Conservation (phyloP, 1,140 invertebrate species). For the Spodoptera litura region DNA sequence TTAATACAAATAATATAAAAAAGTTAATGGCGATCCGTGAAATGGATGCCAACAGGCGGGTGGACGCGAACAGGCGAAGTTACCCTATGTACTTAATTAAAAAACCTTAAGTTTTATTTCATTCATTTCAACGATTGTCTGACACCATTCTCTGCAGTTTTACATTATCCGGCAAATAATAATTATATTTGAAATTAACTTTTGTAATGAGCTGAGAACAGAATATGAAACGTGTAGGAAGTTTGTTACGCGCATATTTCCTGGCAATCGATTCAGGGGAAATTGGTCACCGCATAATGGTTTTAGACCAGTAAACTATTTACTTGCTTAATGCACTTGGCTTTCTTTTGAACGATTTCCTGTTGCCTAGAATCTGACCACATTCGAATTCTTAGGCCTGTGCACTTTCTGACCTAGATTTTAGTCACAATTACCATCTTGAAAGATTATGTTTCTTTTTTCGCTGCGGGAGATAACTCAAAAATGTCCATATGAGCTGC, state of each 20-base stretch:
- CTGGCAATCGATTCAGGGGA: neutral
- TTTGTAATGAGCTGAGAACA: neutral
- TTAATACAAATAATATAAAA: too few species aligned
- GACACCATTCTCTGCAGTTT: conserved; percentile 11
- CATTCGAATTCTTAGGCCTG: neutral
- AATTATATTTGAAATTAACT: neutral
- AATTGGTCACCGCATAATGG: conserved; percentile 9
- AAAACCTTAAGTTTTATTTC: conserved; percentile 8
- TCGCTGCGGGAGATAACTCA: neutral
- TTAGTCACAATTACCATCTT: conserved; percentile 11
- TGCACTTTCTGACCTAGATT: neutral
- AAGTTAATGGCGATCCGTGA: too few species aligned
- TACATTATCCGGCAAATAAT: neutral
- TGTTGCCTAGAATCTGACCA: neutral
- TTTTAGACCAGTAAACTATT: conserved; percentile 15
- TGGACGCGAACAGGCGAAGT: neutral
- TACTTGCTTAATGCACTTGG: conserved; percentile 5
- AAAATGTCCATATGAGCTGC: neutral
- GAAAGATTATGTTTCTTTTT: neutral
- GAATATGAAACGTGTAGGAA: conserved; percentile 30
- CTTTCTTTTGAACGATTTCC: neutral
- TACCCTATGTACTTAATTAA: neutral
- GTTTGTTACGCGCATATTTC: conserved; percentile 12
- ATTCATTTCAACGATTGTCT: conserved; percentile 10
- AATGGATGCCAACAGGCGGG: too few species aligned